Evolutionary conservation across 2,888 invertebrate genomes (phyloP), one percentile per base, ranked within the genome.

Genomic region (Nemotelus nigrinus): DNA sequence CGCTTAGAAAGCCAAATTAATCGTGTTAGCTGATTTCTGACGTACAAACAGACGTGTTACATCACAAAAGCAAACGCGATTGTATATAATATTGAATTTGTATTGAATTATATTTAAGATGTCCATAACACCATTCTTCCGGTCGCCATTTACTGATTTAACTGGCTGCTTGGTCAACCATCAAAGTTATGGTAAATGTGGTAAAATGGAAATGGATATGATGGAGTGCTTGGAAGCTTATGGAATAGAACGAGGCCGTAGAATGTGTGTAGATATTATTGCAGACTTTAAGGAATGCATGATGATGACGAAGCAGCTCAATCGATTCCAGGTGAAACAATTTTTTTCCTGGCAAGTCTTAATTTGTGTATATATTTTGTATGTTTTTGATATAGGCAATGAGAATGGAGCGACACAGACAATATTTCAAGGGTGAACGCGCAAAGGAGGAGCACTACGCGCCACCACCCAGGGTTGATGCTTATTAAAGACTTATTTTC

Each of bases 141-240:
- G 92, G 70, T 89, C 90, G 4, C 94, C 94, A 0, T 88, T 94
- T 63, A 93, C 93, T 3, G 94, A 94, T 85, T 83, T 94, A 72
- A 92, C 92, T 53, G 92, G 91, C 80, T 88, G 89, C 41, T 75
- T 93, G 78, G 83, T 91, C 45, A 92, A 90, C 79, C 91, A 92
- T 82, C 94, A 94, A 84, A 87, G 90, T 83, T 87, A 90, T 82
- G 91, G 91, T 43, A 84, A 86, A 44, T 96, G 95, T 83, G 91
- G 90, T 53, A 88, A 90, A 78, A 87, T 93, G 81, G 95, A 95
- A 87, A 87, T 92, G 84, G 89, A 90, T 48, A 90, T 91, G 83
- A 90, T 93, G 87, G 93, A 95, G 81, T 96, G 95, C 83, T 83
- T 94, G 68, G 94, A 95, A 83, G 95, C 94, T 2, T 94, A 95